These are phyloP conservation scores for Biston betularia DNA, from an alignment of 2,888 invertebrate genomes.

Conservation along the genomic window DNA sequence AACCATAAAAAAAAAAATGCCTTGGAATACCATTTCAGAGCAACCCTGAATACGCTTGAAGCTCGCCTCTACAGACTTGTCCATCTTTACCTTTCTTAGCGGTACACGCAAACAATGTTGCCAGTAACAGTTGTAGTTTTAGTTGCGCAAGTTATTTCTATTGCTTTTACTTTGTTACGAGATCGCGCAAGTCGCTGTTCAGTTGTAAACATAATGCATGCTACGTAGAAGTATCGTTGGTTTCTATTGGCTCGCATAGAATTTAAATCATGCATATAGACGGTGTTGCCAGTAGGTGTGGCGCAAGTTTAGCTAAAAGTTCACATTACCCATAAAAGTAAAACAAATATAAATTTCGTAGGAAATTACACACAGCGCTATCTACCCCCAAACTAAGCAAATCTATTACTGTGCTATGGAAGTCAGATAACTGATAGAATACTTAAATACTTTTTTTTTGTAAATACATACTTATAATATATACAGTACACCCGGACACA, in stretches of 20 bases:
- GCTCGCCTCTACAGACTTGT: not conserved
- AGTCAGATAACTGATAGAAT: too few species aligned
- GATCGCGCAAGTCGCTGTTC: conserved; percentile 11
- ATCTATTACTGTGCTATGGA: too few species aligned
- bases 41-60: not conserved
- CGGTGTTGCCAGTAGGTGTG: not conserved
- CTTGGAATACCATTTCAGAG: not conserved
- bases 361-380: too few species aligned
- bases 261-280: not conserved
- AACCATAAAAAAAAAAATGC: too few species aligned
- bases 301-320: not conserved
- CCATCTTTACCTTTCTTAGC: not conserved
- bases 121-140: conserved; percentile 9
- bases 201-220: conserved; percentile 13
- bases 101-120: conserved; percentile 13
- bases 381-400: too few species aligned
- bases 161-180: conserved; percentile 17
- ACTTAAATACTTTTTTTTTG: too few species aligned
- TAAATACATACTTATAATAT: too few species aligned
- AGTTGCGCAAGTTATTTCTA: conserved; percentile 20
- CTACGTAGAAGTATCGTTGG: conserved; percentile 6
- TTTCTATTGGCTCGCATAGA: conserved; percentile 5
- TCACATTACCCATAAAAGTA: not conserved
- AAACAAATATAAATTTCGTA: too few species aligned
- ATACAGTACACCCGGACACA: too few species aligned